Evolutionary conservation across 1,140 invertebrate species (phyloP).

Genomic region (Caenorhabditis brenneri): DNA sequence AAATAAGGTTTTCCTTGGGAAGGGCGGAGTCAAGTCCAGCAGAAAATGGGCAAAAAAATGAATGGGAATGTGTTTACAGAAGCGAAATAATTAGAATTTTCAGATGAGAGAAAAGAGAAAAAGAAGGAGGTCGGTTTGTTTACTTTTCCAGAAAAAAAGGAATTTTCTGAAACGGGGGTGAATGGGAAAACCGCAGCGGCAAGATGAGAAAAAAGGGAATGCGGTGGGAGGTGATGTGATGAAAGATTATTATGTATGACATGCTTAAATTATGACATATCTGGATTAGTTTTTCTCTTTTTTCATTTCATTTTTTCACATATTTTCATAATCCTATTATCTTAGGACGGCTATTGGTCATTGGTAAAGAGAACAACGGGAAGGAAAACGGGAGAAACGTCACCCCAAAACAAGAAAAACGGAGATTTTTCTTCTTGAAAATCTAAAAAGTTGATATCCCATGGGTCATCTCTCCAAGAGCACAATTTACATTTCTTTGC

Average conservation of each 20-base stretch:
- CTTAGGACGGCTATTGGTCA: background rate
- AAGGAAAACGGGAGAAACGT: background rate
- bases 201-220: background rate
- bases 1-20: background rate
- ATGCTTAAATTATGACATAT: slow-evolving; percentile 16
- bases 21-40: background rate
- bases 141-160: slow-evolving; percentile 24
- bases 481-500: background rate
- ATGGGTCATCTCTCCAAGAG: slow-evolving; percentile 3
- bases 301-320: no score
- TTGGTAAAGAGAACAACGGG: background rate
- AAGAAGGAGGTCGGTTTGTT: background rate
- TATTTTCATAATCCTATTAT: slow-evolving; percentile 32
- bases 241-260: background rate
- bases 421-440: background rate
- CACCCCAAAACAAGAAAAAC: background rate
- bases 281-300: background rate
- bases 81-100: slow-evolving; percentile 35
- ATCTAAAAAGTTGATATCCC: background rate
- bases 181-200: background rate
- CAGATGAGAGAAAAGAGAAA: background rate
- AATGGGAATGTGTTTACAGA: slow-evolving; percentile 35
- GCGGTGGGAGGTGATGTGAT: background rate
- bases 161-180: background rate
- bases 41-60: slow-evolving; percentile 1